These are phyloP conservation scores for Papilio polytes DNA, from an alignment of 1,140 invertebrate species.

Conservation along the genomic window DNA sequence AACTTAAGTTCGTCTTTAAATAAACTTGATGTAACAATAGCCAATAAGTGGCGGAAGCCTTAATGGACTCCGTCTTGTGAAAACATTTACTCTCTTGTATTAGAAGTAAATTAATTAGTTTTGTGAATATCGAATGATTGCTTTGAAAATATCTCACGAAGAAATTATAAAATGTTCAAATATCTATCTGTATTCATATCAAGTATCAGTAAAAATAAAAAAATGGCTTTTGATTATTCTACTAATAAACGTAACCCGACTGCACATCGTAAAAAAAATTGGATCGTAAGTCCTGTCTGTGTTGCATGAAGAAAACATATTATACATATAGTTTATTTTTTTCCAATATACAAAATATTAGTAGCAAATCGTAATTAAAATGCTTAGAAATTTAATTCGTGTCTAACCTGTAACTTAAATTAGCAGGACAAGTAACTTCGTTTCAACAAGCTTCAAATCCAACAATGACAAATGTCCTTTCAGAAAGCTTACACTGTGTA, in stretches of 20 bases:
- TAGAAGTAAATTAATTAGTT: slow-evolving; percentile 14
- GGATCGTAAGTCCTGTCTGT: background rate
- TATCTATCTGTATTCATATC: too few relatives aligned
- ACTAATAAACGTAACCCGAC: too few relatives aligned
- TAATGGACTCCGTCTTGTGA: slow-evolving; percentile 10
- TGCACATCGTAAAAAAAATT: background rate
- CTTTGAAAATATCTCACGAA: background rate
- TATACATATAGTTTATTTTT: background rate
- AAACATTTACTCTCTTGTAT: slow-evolving; percentile 1
- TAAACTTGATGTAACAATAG: slow-evolving; percentile 26
- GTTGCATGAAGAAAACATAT: background rate
- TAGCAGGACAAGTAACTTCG: background rate
- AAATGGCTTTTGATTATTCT: too few relatives aligned
- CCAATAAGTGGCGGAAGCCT: slow-evolving; percentile 7
- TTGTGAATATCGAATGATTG: background rate
- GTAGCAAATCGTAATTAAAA: background rate
- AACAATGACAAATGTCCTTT: slow-evolving; percentile 26
- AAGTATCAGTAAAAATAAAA: too few relatives aligned
- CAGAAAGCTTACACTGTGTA: background rate
- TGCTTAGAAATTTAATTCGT: background rate
- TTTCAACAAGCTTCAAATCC: slow-evolving; percentile 14
- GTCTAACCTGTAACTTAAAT: slow-evolving; percentile 6
- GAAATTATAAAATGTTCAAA: too few relatives aligned
- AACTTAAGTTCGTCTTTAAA: slow-evolving; percentile 8
- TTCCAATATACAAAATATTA: too few relatives aligned